A percentile compares a stretch with the other conserved stretches of the same genome.
Conservation (phyloP, 1,140 invertebrate species). For the Chironomus striatipennis region DNA sequence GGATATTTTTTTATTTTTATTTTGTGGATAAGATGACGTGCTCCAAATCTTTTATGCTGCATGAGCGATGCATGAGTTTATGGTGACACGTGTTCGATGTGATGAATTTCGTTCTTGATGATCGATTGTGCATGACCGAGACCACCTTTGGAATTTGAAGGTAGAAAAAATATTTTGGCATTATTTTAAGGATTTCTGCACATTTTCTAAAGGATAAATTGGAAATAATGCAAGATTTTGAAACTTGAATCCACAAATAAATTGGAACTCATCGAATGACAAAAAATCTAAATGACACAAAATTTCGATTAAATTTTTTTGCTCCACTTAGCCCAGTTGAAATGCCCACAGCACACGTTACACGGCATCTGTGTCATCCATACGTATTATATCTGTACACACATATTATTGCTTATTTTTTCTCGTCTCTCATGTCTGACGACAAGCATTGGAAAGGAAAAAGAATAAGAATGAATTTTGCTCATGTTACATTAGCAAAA, state of each 20-base stretch:
- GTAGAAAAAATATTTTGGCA: too few species aligned
- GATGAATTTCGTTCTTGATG: not conserved
- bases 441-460: not conserved
- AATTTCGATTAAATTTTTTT: constrained; percentile 11
- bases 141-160: not conserved
- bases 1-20: too few species aligned
- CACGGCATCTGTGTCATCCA: not conserved
- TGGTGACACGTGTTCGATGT: not conserved
- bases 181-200: too few species aligned
- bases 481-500: constrained; percentile 18
- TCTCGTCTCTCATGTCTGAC: not conserved
- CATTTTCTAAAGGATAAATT: too few species aligned
- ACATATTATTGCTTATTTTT: too few species aligned
- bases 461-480: not conserved
- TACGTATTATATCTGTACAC: too few species aligned
- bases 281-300: not conserved
- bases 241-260: too few species aligned
- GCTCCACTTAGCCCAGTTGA: not conserved
- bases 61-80: too few species aligned
- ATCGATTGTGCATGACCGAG: not conserved
- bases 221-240: too few species aligned
- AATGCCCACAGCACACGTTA: not conserved
- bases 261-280: too few species aligned
- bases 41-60: not conserved
- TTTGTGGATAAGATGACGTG: too few species aligned